phyloP scores from a whole-genome alignment of 1,140 invertebrate genomes.

The Trissolcus basalis region DNA sequence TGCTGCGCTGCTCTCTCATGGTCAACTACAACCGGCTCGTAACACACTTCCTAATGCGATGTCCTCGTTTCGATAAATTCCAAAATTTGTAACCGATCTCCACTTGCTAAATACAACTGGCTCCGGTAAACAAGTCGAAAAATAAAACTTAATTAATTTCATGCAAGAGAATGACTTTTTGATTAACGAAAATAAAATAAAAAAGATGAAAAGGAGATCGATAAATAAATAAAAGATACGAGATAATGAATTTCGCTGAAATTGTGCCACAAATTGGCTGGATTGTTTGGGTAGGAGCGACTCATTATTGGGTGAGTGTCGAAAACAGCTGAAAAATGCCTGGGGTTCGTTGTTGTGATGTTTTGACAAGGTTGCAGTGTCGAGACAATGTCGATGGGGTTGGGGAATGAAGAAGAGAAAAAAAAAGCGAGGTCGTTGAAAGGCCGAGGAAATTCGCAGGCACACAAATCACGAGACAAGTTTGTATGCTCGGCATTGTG shows the following conservation, averaged over 20 bases:
- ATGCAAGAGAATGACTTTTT: no score
- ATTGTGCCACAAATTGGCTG: not conserved
- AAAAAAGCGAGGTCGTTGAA: conserved; percentile 52
- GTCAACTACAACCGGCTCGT: conserved; percentile 66
- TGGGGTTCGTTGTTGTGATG: conserved; percentile 27
- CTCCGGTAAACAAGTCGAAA: not conserved
- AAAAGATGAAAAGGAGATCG: not conserved
- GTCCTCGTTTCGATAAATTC: conserved; percentile 16
- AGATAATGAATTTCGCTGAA: not conserved
- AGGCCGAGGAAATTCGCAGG: conserved; percentile 55
- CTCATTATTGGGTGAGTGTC: conserved; percentile 44
- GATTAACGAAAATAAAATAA: not conserved
- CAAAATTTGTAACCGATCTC: conserved; percentile 15
- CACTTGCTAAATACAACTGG: not conserved
- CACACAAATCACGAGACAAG: conserved; percentile 57
- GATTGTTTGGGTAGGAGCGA: conserved; percentile 12
- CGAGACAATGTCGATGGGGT: conserved; percentile 35
- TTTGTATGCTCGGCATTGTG: conserved; percentile 51
- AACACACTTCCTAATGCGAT: conserved; percentile 46
- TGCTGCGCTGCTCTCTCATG: conserved; percentile 68
- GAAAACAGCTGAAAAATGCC: conserved; percentile 44
- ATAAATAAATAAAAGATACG: no score
- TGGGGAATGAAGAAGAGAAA: not conserved
- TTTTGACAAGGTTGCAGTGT: conserved; percentile 41
- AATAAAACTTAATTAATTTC: no score